These are phyloP conservation scores for Brenthis daphne DNA, from an alignment of 2,888 invertebrate genomes.

Conservation along the genomic window DNA sequence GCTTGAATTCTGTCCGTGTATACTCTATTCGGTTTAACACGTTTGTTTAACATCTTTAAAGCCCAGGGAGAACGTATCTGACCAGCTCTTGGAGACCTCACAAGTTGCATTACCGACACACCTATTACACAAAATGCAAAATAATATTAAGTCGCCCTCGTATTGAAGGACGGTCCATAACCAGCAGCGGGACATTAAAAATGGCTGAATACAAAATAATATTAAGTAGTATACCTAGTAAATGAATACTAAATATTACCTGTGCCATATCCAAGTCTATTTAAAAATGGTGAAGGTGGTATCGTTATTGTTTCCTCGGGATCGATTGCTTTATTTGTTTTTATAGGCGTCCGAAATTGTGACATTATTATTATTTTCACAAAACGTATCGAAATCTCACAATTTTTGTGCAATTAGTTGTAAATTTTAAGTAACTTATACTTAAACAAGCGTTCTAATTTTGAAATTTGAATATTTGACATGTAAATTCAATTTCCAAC, in stretches of 20 bases:
- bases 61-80: constrained; percentile 92
- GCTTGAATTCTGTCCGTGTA: constrained; percentile 82
- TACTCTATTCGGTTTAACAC: constrained; percentile 67
- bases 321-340: constrained; percentile 51
- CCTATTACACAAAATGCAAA: constrained; percentile 67
- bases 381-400: not conserved
- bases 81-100: constrained; percentile 87
- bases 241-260: constrained; percentile 67
- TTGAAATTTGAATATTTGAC: constrained; percentile 15
- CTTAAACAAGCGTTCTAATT: not conserved
- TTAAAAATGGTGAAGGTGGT: constrained; percentile 88
- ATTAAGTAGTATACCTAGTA: not conserved
- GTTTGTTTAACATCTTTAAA: constrained; percentile 86
- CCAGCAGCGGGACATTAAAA: too few relatives aligned
- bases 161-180: too few relatives aligned
- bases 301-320: constrained; percentile 71
- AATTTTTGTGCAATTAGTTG: not conserved
- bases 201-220: not conserved
- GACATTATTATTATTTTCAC: constrained; percentile 36
- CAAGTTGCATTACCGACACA: constrained; percentile 88
- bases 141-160: too few relatives aligned
- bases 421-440: not conserved
- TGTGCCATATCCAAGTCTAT: constrained; percentile 89
- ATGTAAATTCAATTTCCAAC: constrained; percentile 6
- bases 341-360: constrained; percentile 71